Evolutionary conservation across 2,888 invertebrate genomes (phyloP).

Genomic region (Aricia artaxerxes): DNA sequence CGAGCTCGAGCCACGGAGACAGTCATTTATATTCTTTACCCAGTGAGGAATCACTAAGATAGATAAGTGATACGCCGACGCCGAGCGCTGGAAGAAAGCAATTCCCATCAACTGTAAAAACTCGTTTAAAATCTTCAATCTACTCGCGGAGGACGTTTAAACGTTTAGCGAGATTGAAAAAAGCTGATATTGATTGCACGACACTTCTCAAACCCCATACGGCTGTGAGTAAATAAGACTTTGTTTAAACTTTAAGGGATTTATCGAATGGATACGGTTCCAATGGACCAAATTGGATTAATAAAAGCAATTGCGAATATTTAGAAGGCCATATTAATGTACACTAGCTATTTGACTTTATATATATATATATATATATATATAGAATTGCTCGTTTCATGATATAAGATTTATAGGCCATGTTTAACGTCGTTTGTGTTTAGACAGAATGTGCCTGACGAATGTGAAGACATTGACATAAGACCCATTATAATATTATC

Average conservation of each 20-base stretch:
- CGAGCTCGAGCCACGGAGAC: slow-evolving; percentile 30
- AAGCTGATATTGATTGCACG: slow-evolving; percentile 15
- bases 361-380: no score
- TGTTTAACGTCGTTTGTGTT: no score
- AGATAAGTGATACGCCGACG: slow-evolving; percentile 38
- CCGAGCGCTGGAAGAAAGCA: slow-evolving; percentile 42
- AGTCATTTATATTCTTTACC: slow-evolving; percentile 39
- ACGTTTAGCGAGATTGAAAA: slow-evolving; percentile 43
- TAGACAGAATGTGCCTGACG: no score
- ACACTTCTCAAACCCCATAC: slow-evolving; percentile 10
- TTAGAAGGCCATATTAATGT: no score
- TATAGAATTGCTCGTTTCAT: no score
- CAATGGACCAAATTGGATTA: no score
- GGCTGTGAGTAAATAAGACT: background rate
- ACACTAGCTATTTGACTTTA: no score
- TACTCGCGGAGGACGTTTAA: slow-evolving; percentile 45
- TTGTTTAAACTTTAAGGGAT: background rate
- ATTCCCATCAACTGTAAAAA: slow-evolving; percentile 45
- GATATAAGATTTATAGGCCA: no score
- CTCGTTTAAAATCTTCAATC: slow-evolving; percentile 45
- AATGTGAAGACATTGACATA: no score
- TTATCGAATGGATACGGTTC: background rate
- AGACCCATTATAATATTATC: no score
- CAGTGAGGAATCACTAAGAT: slow-evolving; percentile 37
- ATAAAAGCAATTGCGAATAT: no score